Base-by-base conservation (phyloP, 2,888 invertebrate species). In the Trissolcus brochymenae region DNA sequence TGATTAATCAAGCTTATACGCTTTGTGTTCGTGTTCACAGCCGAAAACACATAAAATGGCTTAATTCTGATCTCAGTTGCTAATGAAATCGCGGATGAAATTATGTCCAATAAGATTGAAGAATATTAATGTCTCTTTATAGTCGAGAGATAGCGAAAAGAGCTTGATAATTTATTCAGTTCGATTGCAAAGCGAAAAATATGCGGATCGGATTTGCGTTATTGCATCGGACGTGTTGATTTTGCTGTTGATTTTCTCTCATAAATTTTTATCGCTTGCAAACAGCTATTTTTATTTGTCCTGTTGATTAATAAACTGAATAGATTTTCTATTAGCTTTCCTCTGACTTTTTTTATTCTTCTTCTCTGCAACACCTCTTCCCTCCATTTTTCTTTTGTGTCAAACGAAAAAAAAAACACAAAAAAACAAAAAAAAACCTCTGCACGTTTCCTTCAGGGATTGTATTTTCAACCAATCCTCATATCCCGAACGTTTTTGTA, bases 401-500 rank as follows among this genome's bases (percentile, higher is more conserved):
- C 6, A 43, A 14, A 46, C 14, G n/a, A n/a, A n/a, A n/a, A n/a
- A n/a, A n/a, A n/a, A n/a, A n/a, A n/a, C n/a, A n/a, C n/a, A n/a
- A n/a, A n/a, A n/a, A n/a, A n/a, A n/a, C n/a, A n/a, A n/a, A n/a
- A n/a, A 41, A 14, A 46, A 16, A 16, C 14, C 14, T 46, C 3
- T 2, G 1, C 1, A 19, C 19, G 19, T 19, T 14, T 16, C 6
- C 46, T 46, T 46, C 16, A 46, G n/a, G 16, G 46, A 11, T 11
- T 16, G 46, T 6, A 46, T 46, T 14, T 46, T 14, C 14, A 46
- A 16, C 11, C 46, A 3, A 11, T 35, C 9, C 9, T 35, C 35
- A 35, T 9, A 7, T 46, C 0, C 6, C 14, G 16, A 16, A 59
- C 25, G n/a, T 19, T 67, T 66, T 78, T 74, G 4, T 65, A 88